Base-by-base conservation (phyloP, 2,113 vertebrate species). In the Tachycineta bicolor region DNA sequence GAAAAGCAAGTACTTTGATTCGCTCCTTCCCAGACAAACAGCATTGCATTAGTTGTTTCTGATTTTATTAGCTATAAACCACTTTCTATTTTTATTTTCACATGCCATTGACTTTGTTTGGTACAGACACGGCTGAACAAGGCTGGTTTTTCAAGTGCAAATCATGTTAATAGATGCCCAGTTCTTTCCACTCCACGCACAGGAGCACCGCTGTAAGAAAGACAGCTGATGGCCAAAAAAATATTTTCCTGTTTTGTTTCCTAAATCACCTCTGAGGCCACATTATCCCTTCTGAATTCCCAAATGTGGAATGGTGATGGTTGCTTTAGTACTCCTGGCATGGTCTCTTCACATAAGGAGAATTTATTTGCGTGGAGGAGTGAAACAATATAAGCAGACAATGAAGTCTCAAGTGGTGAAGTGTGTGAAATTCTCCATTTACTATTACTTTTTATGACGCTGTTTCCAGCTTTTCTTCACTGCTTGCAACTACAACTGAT, bases 51-150 rank as follows among this genome's bases (percentile, higher is more conserved):
- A n/a, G 59, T 95, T 93, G 87, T 53, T 87, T 96, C 77, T 90
- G 87, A 89, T 88, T 92, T 90, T 96, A 91, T 90, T 90, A 92
- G 74, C 92, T 93, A 71, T 81, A 94, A 94, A 89, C 71, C 79
- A 37, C 34, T 74, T 95, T 91, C 89, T 86, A 50, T 92, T 94
- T 95, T 93, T 92, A 44, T 88, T 89, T 90, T 89, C 82, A 94
- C 91, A 87, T 94, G 90, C 89, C 91, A 60, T 24, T 81, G 87
- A 81, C 63, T 87, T 92, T 89, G 90, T 83, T 92, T 83, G 71
- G 86, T 83, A 59, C 70, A 67, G 76, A 29, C 56, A 76, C 23
- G 52, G 74, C 63, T 44, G 60, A 94, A 67, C 29, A 67, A 46
- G 43, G 11, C 87, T 74, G 79, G 12, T 70, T 87, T 96, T 93